Evolutionary conservation across 1,140 invertebrate genomes (phyloP).

Genomic region (Drosophila parabipectinata): DNA sequence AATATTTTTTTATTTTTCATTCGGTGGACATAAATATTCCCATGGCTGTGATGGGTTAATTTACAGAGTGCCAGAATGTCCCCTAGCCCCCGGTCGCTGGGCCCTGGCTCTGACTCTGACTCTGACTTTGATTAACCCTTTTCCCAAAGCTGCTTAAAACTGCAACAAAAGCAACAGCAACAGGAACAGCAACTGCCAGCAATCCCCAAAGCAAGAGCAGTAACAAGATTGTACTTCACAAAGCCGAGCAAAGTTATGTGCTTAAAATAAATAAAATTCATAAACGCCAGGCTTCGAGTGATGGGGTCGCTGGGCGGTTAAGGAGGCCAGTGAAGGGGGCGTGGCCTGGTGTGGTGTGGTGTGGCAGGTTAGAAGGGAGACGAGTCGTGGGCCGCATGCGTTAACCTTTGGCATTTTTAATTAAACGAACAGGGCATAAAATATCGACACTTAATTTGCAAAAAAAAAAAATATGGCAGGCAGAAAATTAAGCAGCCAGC

Average conservation of each 20-base stretch:
- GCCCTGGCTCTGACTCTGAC: slow-evolving; percentile 17
- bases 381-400: slow-evolving; percentile 56
- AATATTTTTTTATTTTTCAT: slow-evolving; percentile 16
- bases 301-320: slow-evolving; percentile 18
- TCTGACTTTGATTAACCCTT: slow-evolving; percentile 69
- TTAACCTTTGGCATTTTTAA: slow-evolving; percentile 82
- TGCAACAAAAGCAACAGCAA: slow-evolving; percentile 53
- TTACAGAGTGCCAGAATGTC: slow-evolving; percentile 32
- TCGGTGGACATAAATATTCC: slow-evolving; percentile 10
- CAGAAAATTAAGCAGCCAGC: slow-evolving; percentile 74
- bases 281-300: slow-evolving; percentile 56
- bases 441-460: slow-evolving; percentile 82
- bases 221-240: slow-evolving; percentile 49
- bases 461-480: slow-evolving; percentile 66
- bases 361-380: slow-evolving; percentile 20
- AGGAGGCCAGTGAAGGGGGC: not conserved
- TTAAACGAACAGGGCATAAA: slow-evolving; percentile 80
- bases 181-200: slow-evolving; percentile 26
- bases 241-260: slow-evolving; percentile 62
- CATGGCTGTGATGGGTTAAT: slow-evolving; percentile 36
- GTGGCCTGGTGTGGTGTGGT: not conserved
- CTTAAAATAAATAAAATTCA: slow-evolving; percentile 76
- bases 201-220: slow-evolving; percentile 53
- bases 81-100: not conserved
- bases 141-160: slow-evolving; percentile 70